A percentile compares a stretch with the other conserved stretches of the same genome.
Evolutionary conservation across 2,888 invertebrate genomes (phyloP).

Genomic region (Melipona bicolor): DNA sequence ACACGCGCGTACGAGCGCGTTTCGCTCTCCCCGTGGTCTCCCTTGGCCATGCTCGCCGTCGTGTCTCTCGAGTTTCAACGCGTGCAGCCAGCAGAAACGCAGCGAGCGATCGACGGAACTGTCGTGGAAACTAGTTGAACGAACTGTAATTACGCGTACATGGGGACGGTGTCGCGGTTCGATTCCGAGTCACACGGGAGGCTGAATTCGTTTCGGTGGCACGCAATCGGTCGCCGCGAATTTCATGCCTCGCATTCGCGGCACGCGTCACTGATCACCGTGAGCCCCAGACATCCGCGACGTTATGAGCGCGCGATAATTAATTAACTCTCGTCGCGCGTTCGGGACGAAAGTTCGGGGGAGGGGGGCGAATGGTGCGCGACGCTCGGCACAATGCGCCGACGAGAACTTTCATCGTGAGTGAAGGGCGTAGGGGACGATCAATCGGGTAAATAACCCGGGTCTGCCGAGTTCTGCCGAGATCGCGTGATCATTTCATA

Average conservation of each 20-base stretch:
- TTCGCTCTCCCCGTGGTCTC: neutral
- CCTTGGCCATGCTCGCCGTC: neutral
- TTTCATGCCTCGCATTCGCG: conserved; percentile 37
- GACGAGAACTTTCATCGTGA: conserved; percentile 51
- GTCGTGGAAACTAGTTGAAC: conserved; percentile 69
- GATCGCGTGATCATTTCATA: conserved; percentile 23
- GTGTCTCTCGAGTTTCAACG: conserved; percentile 12
- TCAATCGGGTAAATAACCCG: conserved; percentile 25
- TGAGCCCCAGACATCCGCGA: conserved; percentile 12
- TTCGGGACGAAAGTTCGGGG: conserved; percentile 40
- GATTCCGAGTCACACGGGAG: conserved; percentile 20
- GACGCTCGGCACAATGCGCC: conserved; percentile 54
- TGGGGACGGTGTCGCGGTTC: conserved; percentile 23
- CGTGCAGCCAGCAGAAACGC: conserved; percentile 35
- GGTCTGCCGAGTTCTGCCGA: neutral
- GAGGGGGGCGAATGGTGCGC: conserved; percentile 5
- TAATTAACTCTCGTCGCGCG: conserved; percentile 55
- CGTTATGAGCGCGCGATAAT: conserved; percentile 61
- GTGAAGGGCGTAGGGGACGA: conserved; percentile 39
- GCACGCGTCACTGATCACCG: conserved; percentile 50
- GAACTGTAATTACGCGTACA: conserved; percentile 69
- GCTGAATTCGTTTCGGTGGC: conserved; percentile 34
- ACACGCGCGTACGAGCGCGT: neutral
- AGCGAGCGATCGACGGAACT: conserved; percentile 65
- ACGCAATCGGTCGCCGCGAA: conserved; percentile 54